phyloP scores from a whole-genome alignment of 1,140 invertebrate genomes.

The Listronotus bonariensis region DNA sequence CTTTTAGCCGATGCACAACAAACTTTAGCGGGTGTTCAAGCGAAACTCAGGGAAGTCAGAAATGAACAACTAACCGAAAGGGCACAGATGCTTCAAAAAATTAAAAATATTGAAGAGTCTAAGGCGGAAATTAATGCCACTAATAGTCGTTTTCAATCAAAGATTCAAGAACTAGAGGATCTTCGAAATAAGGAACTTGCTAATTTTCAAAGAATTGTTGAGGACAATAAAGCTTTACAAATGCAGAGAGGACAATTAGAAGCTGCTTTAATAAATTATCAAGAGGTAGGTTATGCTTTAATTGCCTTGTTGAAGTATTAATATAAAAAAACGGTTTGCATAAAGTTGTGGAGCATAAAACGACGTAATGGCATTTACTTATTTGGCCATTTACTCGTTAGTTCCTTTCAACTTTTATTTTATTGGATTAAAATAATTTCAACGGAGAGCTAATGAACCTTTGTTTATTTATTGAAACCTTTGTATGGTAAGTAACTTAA shows the following conservation, averaged over 20 bases:
- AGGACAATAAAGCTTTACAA: conserved; percentile 61
- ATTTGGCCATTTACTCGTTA: no score
- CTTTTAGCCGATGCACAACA: conserved; percentile 73
- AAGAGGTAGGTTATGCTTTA: conserved; percentile 39
- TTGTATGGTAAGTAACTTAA: no score
- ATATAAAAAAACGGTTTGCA: no score
- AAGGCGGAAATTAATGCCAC: conserved; percentile 41
- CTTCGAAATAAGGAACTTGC: conserved; percentile 65
- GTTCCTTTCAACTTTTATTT: no score
- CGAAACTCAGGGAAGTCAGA: conserved; percentile 77
- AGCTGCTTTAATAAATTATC: conserved; percentile 52
- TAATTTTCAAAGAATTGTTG: conserved; percentile 60
- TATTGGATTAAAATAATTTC: no score
- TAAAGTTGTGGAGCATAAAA: no score
- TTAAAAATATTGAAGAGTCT: conserved; percentile 64
- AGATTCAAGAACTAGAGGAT: conserved; percentile 58
- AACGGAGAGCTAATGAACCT: no score
- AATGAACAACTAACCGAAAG: conserved; percentile 71
- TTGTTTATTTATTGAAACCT: no score
- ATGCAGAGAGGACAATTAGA: conserved; percentile 63
- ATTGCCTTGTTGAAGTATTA: not conserved
- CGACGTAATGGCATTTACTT: no score
- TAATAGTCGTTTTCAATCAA: conserved; percentile 42
- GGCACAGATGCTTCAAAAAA: conserved; percentile 60
- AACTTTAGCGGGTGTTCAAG: conserved; percentile 69